These are phyloP conservation scores for Oopsacas minuta DNA, from an alignment of 37 sponge, comb jelly and placozoan genomes.

Conservation along the genomic window DNA sequence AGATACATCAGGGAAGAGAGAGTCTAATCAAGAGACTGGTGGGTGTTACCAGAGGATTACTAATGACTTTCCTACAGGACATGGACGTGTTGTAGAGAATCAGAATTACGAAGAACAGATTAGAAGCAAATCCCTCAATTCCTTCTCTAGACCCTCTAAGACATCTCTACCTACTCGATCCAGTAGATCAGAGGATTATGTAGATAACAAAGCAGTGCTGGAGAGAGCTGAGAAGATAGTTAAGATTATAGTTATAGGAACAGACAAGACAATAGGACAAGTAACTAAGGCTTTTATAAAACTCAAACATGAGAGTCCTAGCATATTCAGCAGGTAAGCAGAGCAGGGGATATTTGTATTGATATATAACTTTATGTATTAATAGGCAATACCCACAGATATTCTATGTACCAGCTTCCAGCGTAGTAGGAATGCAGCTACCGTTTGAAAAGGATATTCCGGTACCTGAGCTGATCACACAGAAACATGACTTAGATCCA, in stretches of 20 bases:
- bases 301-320: slow-evolving; percentile 3
- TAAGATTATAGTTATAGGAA: background rate
- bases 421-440: background rate
- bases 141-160: slow-evolving; percentile 16
- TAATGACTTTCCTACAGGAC: background rate
- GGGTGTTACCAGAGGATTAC: background rate
- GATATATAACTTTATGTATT: too few relatives aligned
- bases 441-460: background rate
- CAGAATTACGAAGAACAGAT: background rate
- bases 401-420: background rate
- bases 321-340: background rate
- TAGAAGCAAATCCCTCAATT: background rate
- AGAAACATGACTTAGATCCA: background rate
- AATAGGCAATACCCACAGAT: background rate
- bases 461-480: background rate
- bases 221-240: slow-evolving; percentile 15
- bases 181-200: background rate
- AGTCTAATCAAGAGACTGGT: too few relatives aligned
- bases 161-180: background rate
- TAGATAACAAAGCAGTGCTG: background rate
- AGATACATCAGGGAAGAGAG: background rate
- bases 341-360: background rate
- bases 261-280: slow-evolving; percentile 14
- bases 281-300: background rate
- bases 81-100: background rate